phyloP scores from a whole-genome alignment of 1,140 invertebrate genomes.

The Brachionus plicatilis region DNA sequence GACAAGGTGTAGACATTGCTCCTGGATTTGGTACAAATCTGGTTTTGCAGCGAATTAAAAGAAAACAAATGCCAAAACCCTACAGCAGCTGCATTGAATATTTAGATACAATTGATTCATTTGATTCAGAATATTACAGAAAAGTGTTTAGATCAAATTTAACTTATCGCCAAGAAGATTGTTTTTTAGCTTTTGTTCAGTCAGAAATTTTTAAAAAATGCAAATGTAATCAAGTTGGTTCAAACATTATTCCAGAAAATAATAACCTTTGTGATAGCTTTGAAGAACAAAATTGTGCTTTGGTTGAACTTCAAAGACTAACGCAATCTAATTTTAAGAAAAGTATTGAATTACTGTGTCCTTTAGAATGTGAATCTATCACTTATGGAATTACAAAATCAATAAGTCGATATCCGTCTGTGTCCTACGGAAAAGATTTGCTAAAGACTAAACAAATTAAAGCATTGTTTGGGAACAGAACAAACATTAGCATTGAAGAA shows the following conservation, averaged over 20 bases:
- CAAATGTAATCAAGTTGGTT: not conserved
- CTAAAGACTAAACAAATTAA: not conserved
- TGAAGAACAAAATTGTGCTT: not conserved
- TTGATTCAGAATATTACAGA: not conserved
- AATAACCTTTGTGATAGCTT: not conserved
- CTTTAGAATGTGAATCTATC: conserved; percentile 7
- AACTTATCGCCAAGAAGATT: not conserved
- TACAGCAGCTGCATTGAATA: not conserved
- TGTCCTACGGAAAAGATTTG: not conserved
- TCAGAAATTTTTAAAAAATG: not conserved
- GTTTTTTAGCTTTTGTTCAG: not conserved
- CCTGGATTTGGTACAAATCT: not conserved
- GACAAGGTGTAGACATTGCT: not conserved
- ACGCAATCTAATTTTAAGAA: not conserved
- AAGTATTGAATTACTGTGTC: not conserved
- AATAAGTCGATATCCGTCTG: not conserved
- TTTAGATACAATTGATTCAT: not conserved
- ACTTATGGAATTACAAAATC: not conserved
- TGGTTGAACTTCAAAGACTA: not conserved
- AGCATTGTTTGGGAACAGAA: not conserved
- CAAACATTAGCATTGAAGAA: not conserved
- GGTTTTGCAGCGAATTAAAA: not conserved
- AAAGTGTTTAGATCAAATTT: not conserved
- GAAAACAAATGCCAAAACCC: not conserved
- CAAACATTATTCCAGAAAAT: not conserved